These are phyloP conservation scores for Nothoprocta pentlandii DNA, from an alignment of 2,113 vertebrate species.

Conservation along the genomic window DNA sequence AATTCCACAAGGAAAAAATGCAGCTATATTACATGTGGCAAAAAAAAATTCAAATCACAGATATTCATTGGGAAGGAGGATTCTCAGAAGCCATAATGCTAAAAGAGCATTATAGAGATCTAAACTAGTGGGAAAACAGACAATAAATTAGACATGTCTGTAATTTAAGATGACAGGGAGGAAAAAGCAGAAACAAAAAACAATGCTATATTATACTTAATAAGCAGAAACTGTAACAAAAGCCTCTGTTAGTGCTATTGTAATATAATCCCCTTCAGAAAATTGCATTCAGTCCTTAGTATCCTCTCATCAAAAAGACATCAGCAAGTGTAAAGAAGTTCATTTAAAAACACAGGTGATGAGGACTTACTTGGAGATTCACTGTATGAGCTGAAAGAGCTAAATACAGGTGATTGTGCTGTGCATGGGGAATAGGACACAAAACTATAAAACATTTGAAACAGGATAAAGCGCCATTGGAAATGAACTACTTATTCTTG, in stretches of 20 bases:
- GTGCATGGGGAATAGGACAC: accelerated
- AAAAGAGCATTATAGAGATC: neutral
- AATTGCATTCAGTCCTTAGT: neutral
- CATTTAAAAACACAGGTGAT: neutral
- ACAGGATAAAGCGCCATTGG: neutral
- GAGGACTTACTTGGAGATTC: neutral
- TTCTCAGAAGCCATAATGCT: neutral
- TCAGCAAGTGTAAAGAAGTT: neutral
- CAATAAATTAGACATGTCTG: neutral
- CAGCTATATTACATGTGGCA: neutral
- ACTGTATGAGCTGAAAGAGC: neutral
- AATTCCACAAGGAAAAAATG: neutral
- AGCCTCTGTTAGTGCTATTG: neutral
- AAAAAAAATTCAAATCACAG: neutral
- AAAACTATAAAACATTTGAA: neutral
- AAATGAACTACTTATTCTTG: neutral
- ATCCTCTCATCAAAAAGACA: neutral
- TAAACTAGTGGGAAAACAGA: slow-evolving; percentile 10
- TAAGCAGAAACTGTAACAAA: slow-evolving; percentile 33
- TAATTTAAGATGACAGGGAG: neutral
- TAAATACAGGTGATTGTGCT: neutral
- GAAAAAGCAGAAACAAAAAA: neutral
- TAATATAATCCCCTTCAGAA: neutral
- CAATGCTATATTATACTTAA: neutral
- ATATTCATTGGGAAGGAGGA: neutral